A percentile compares a stretch with the other conserved stretches of the same genome.
These are phyloP conservation scores for Chamaea fasciata DNA, from an alignment of 2,113 vertebrate genomes.

Conservation along the genomic window DNA sequence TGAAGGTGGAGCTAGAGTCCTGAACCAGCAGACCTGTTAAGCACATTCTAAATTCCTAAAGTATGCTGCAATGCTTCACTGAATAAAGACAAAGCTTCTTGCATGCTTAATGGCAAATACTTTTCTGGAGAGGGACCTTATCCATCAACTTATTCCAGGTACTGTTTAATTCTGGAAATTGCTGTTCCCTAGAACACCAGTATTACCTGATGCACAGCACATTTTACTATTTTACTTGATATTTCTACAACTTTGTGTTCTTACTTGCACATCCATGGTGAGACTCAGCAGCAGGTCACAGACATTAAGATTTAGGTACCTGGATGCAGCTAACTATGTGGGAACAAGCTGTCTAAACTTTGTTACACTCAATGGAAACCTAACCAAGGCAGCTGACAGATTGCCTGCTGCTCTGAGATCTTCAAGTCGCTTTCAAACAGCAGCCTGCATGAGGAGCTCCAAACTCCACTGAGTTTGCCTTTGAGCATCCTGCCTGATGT, in stretches of 20 bases:
- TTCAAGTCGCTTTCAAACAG: neutral
- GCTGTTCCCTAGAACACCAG: neutral
- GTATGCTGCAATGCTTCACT: neutral
- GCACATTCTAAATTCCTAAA: neutral
- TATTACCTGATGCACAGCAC: neutral
- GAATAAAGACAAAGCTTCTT: neutral
- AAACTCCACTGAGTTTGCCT: neutral
- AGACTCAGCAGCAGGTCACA: neutral
- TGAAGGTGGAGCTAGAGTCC: neutral
- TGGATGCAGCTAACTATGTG: too few relatives aligned
- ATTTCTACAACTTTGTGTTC: neutral
- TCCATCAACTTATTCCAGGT: neutral
- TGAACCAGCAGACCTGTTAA: neutral
- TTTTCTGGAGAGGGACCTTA: neutral
- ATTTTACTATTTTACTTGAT: neutral
- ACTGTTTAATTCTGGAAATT: neutral
- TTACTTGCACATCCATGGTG: neutral
- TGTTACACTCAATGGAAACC: neutral
- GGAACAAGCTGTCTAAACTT: neutral
- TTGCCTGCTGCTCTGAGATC: neutral
- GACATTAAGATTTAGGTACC: neutral
- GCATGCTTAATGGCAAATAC: neutral
- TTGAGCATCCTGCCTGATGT: neutral
- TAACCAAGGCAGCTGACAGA: neutral
- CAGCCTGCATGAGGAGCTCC: neutral